phyloP scores from a whole-genome alignment of 2,888 invertebrate genomes.

The Pteria penguin region DNA sequence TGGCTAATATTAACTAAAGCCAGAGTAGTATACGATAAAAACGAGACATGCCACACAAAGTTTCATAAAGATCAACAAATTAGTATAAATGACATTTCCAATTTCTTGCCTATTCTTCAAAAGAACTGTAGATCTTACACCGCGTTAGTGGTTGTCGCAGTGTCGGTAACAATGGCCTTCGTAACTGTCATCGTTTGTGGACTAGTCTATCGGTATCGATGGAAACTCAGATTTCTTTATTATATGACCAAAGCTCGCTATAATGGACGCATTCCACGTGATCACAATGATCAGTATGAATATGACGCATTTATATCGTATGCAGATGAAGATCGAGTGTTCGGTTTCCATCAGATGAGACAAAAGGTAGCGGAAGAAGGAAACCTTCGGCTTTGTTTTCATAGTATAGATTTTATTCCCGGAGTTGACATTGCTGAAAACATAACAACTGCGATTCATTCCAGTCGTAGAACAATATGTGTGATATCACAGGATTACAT shows the following conservation, averaged over 20 bases:
- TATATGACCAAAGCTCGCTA: conserved; percentile 32
- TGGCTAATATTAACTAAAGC: neutral
- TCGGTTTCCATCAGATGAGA: conserved; percentile 32
- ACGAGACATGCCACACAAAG: neutral
- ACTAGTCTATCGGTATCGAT: conserved; percentile 26
- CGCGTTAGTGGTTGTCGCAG: neutral
- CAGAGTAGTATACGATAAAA: neutral
- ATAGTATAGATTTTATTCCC: conserved; percentile 51
- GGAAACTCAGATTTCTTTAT: conserved; percentile 34
- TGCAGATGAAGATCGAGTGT: conserved; percentile 40
- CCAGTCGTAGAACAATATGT: conserved; percentile 53
- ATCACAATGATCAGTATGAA: conserved; percentile 27
- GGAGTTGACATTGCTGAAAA: conserved; percentile 52
- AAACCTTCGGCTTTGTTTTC: conserved; percentile 27
- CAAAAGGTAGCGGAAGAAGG: conserved; percentile 34
- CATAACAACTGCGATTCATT: conserved; percentile 49
- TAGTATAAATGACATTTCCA: neutral
- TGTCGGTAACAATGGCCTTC: neutral
- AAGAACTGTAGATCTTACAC: neutral
- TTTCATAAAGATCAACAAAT: neutral
- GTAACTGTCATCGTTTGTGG: neutral
- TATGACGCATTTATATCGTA: conserved; percentile 60
- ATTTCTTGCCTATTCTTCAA: neutral
- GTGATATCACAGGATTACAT: conserved; percentile 48
- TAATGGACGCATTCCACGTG: neutral